Percentiles rank a stretch among this genome's conserved stretches.
Evolutionary conservation across 2,888 invertebrate species (phyloP).

Genomic region (Mythimna ferrago): DNA sequence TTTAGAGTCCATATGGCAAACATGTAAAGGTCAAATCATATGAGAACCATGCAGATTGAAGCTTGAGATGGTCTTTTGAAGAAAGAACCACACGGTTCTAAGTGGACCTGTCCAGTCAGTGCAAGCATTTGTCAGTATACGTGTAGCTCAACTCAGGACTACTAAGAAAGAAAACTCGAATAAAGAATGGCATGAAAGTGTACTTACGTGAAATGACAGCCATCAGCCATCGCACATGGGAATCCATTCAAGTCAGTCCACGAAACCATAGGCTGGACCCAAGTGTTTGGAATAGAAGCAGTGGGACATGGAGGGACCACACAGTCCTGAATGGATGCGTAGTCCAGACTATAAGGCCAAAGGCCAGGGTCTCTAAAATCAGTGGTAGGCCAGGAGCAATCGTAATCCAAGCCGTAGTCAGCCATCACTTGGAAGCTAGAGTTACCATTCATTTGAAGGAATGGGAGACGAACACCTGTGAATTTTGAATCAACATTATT

Average conservation of each 20-base stretch:
- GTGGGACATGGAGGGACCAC: slow-evolving; percentile 90
- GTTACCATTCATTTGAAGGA: slow-evolving; percentile 91
- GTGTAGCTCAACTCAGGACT: too few relatives aligned
- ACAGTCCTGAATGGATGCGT: slow-evolving; percentile 90
- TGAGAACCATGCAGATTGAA: too few relatives aligned
- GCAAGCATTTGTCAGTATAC: too few relatives aligned
- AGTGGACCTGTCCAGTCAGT: too few relatives aligned
- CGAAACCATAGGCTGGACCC: slow-evolving; percentile 92
- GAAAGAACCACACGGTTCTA: too few relatives aligned
- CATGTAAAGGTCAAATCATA: too few relatives aligned
- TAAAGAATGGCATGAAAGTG: background rate
- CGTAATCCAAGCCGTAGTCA: slow-evolving; percentile 89
- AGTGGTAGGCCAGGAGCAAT: slow-evolving; percentile 91
- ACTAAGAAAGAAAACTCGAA: background rate
- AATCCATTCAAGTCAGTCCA: slow-evolving; percentile 84
- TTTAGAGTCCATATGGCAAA: too few relatives aligned
- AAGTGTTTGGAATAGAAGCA: slow-evolving; percentile 90
- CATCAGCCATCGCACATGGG: slow-evolving; percentile 91
- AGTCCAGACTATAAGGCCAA: slow-evolving; percentile 94
- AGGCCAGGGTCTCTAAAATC: slow-evolving; percentile 81
- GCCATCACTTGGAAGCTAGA: slow-evolving; percentile 90
- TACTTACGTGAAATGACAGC: slow-evolving; percentile 87
- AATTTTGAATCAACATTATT: slow-evolving; percentile 25
- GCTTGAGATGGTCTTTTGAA: too few relatives aligned
- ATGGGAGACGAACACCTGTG: slow-evolving; percentile 89